Evolutionary conservation across 2,113 vertebrate genomes (phyloP), one percentile per base, ranked within the genome.

Genomic region (Casuarius casuarius): DNA sequence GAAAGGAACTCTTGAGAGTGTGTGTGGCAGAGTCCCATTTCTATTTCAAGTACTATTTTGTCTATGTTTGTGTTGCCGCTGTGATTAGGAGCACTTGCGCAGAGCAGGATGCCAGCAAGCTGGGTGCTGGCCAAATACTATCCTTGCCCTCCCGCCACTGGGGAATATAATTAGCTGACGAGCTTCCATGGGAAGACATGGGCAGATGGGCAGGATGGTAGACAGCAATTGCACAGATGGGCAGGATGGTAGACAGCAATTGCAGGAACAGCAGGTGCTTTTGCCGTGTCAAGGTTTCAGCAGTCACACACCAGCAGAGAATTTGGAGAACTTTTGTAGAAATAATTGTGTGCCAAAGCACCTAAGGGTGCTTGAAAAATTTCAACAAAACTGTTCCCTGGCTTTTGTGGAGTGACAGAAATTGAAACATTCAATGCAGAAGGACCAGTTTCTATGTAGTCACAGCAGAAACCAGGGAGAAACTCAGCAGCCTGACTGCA

Each of bases 201-300:
- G 62, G 42, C 12, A 46, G 44, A 46, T 46, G 44, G 42, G 14
- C 0, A 5, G 76, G 54, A 77, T 1, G 1, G 51, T 3, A 71
- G 77, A 62, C 18, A 78, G 74, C 0, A 48, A 44, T 9, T 80
- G 54, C 52, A 46, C 12, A 46, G 44, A 46, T 46, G 44, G 42
- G 14, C 0, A 5, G 76, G 54, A 77, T 1, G 1, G 51, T 3
- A 71, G 77, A 62, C 18, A 78, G 74, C 0, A 48, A 44, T 9
- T 80, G 54, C 52, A 73, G 63, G 52, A 83, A 23, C 44, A 90
- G 52, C 29, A 58, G 35, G 33, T 83, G 66, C 67, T 23, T 87
- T 92, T 59, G 31, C 33, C 0, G 0, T 13, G 40, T 29, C 21
- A 70, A 44, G 17, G 5, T 68, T 89, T 85, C 51, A 59, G 20